phyloP scores from a whole-genome alignment of 2,888 invertebrate species.

The Rhimphoctona megacephalus region DNA sequence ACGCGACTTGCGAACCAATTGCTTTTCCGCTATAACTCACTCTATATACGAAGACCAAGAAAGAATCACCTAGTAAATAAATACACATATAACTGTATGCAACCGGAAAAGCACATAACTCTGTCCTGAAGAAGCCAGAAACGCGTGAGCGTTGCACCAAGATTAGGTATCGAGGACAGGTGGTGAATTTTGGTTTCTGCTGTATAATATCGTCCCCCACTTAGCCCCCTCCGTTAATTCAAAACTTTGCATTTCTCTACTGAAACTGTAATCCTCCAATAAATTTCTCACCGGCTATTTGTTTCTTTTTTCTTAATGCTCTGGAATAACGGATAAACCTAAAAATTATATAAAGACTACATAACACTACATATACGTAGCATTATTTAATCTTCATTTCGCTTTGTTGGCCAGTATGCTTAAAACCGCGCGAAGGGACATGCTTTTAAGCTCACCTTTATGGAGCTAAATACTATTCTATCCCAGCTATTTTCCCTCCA shows the following conservation, averaged over 20 bases:
- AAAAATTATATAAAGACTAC: conserved; percentile 10
- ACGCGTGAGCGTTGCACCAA: conserved; percentile 17
- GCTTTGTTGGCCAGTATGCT: conserved; percentile 59
- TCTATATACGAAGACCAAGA: conserved; percentile 12
- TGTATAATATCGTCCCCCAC: conserved; percentile 6
- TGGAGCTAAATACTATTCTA: conserved; percentile 57
- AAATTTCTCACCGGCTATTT: conserved; percentile 28
- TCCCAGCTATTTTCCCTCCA: conserved; percentile 59
- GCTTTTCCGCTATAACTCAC: conserved; percentile 30
- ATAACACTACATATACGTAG: conserved; percentile 38
- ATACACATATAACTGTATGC: conserved; percentile 15
- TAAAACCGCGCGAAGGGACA: conserved; percentile 56
- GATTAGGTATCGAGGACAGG: conserved; percentile 38
- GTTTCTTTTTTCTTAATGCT: background rate
- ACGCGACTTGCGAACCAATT: conserved; percentile 38
- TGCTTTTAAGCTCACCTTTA: conserved; percentile 50
- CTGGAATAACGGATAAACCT: background rate
- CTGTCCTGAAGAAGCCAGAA: conserved; percentile 9
- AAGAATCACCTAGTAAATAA: conserved; percentile 20
- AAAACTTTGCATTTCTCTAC: conserved; percentile 1
- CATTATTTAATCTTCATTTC: conserved; percentile 64
- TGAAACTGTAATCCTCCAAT: conserved; percentile 7
- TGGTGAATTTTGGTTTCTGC: conserved; percentile 37
- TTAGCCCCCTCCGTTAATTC: too few relatives aligned
- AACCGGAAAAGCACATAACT: conserved; percentile 22